These are phyloP conservation scores for Bombus confusus DNA, from an alignment of 1,140 invertebrate genomes.

Conservation along the genomic window DNA sequence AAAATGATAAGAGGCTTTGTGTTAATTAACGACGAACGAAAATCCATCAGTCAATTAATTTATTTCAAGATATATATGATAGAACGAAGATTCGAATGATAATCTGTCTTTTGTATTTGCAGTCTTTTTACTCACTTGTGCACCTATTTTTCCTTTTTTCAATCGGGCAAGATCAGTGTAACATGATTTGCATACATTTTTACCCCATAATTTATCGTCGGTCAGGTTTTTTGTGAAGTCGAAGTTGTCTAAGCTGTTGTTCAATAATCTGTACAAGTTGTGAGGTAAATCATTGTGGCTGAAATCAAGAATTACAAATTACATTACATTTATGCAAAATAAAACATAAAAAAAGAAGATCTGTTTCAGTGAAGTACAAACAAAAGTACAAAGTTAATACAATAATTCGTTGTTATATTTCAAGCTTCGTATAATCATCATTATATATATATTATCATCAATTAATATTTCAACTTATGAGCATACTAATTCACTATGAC, in stretches of 20 bases:
- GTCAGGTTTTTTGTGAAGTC: conserved; percentile 81
- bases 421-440: too few relatives aligned
- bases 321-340: not conserved
- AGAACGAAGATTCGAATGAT: not conserved
- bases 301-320: conserved; percentile 29
- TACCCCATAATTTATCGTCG: conserved; percentile 78
- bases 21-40: too few relatives aligned
- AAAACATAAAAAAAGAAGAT: not conserved
- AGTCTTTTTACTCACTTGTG: conserved; percentile 81
- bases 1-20: not conserved
- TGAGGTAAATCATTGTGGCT: conserved; percentile 86
- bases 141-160: conserved; percentile 84
- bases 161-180: conserved; percentile 85
- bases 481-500: too few relatives aligned
- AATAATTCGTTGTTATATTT: too few relatives aligned
- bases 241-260: conserved; percentile 83
- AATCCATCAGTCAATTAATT: conserved; percentile 6
- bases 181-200: conserved; percentile 66
- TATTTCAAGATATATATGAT: not conserved
- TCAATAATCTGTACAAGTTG: conserved; percentile 78
- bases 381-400: too few relatives aligned
- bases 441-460: too few relatives aligned
- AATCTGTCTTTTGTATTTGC: conserved; percentile 2
- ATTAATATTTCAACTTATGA: too few relatives aligned
- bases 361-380: too few relatives aligned